Evolutionary conservation across 2,113 vertebrate genomes (phyloP), one percentile per base, ranked within the genome.

Genomic region (Cyprinodon tularosa): DNA sequence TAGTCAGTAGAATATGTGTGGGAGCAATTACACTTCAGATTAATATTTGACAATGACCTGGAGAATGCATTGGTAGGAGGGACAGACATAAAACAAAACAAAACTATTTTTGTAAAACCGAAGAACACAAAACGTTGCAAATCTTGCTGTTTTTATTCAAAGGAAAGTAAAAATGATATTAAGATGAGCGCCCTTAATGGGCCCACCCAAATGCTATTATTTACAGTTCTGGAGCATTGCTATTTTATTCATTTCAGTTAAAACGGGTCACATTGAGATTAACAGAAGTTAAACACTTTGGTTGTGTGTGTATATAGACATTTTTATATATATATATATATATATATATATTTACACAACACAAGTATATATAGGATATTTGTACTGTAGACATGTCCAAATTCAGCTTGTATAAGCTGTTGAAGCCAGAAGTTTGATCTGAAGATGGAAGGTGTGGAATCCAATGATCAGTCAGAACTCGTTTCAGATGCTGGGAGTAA

Each of bases 1-100:
- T 84, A 76, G 83, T 75, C 75, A 72, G 80, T 50, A 82, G 76
- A 71, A 73, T 82, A 73, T 90, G 84, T 81, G 91, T 91, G 91
- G 93, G 93, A 91, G 93, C 38, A 78, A 88, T 71, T 29, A 81
- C 91, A 89, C 92, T 92, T 91, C 90, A 84, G 93, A 88, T 94
- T 93, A 93, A 94, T 93, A 91, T 93, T 92, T 93, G 79, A 93
- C 88, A 80, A 73, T 85, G 88, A 93, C 66, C 44, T 61, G 65
- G n/a, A 76, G 70, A 87, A 70, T 61, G 68, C 40, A 59, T 48
- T 39, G 48, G 75, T 47, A 74, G 69, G 65, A 73, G 83, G 20
- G 60, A 53, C 9, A 53, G 50, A 77, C n/a, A 67, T 13, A 65
- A 62, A 29, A 36, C 38, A 78, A 64, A 61, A 70, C 8, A 68